phyloP scores from a whole-genome alignment of 2,113 vertebrate genomes.

The Vulpes ferrilata region DNA sequence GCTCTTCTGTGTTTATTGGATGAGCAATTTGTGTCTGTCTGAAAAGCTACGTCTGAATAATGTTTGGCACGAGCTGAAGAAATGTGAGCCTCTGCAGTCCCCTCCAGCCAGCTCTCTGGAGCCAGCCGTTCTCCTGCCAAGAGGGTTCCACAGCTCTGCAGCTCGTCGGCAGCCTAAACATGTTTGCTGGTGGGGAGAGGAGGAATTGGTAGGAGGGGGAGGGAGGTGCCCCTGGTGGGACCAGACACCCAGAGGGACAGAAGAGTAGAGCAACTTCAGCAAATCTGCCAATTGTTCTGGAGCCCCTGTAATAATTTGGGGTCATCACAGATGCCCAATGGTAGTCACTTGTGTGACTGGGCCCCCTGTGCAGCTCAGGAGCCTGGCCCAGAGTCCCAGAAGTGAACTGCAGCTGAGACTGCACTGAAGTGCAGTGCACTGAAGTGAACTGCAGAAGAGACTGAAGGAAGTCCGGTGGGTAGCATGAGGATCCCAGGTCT shows the following conservation, averaged over 20 bases:
- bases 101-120: constrained; percentile 65
- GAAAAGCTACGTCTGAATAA: constrained; percentile 77
- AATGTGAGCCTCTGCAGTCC: constrained; percentile 72
- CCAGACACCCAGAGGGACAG: not conserved
- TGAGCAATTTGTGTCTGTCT: constrained; percentile 83
- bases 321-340: not conserved
- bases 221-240: not conserved
- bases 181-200: not conserved
- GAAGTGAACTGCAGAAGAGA: not conserved
- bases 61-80: constrained; percentile 76
- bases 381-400: not conserved
- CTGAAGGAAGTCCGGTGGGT: not conserved
- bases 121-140: constrained; percentile 67
- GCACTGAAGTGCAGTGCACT: no score
- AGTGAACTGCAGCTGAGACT: not conserved
- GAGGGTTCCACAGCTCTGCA: constrained; percentile 41
- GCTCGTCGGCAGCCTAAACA: constrained; percentile 37
- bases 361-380: not conserved
- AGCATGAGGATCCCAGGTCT: not conserved
- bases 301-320: not conserved
- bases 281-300: not conserved
- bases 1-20: constrained; percentile 78
- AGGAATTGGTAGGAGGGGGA: not conserved
- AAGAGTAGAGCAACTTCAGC: not conserved
- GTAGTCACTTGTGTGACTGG: not conserved